Base-by-base conservation (phyloP, 2,888 invertebrate genomes). In the Sphaeridia pumilis region DNA sequence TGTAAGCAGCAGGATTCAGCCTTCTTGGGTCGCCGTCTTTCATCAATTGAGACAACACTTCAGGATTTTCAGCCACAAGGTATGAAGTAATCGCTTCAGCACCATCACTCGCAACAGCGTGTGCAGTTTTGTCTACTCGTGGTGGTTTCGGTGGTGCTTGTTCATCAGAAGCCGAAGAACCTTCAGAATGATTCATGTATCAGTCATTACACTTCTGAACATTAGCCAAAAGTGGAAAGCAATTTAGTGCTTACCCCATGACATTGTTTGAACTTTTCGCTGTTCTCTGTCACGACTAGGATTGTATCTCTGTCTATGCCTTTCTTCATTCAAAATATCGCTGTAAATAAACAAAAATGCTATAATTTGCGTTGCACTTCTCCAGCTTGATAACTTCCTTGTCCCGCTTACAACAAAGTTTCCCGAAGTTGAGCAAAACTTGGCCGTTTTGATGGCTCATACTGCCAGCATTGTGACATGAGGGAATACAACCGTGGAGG, bases 381-480 rank as follows among this genome's bases (percentile, higher is more conserved):
- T n/a, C n/a, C n/a, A n/a, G n/a, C n/a, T n/a, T n/a, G n/a, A n/a
- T n/a, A n/a, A n/a, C n/a, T n/a, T n/a, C n/a, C n/a, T n/a, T n/a
- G n/a, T n/a, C n/a, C n/a, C n/a, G 44, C 81, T 75, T 69, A 87
- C 87, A 84, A 83, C 31, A 94, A 75, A 14, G 86, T 85, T 71
- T 88, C 87, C 71, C 89, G 88, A 56, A 97, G 83, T 63, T 85
- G 83, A 68, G 85, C 84, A 66, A 97, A 94, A 36, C 83, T 82
- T 0, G 94, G 97, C 57, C 97, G 72, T 68, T 89, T 88, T 46
- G 85, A 82, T 0, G 97, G 94, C 69, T 97, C 95, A 71, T 95
- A 94, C 1, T 87, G 80, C 98, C 98, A 98, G 71, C 95, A 95
- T 65, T 86, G 82, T 26, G 89, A 89, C 88, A 97, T 90, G 41